Percentiles rank a stretch among this genome's conserved stretches.
phyloP scores from a whole-genome alignment of 2,888 invertebrate genomes.

The Prosopocoilus inquinatus region DNA sequence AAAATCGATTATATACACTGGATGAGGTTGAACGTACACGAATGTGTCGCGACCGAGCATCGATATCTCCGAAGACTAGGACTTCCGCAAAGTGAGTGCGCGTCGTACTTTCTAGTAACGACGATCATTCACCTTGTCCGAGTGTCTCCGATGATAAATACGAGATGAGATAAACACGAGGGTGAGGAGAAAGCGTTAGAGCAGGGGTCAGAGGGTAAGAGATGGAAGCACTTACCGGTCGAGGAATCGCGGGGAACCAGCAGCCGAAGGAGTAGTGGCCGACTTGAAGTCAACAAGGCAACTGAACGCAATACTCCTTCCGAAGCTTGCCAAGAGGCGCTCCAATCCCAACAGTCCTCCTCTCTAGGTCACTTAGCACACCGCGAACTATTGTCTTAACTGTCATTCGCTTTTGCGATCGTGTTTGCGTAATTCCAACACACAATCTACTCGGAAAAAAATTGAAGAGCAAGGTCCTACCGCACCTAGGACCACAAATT shows the following conservation, averaged over 20 bases:
- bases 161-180: conserved; percentile 7
- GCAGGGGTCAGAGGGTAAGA: conserved; percentile 33
- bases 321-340: conserved; percentile 39
- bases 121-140: conserved; percentile 22
- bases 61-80: conserved; percentile 28
- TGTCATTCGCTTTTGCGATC: neutral
- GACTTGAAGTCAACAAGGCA: conserved; percentile 43
- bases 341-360: conserved; percentile 40
- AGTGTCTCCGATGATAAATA: conserved; percentile 20
- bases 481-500: conserved; percentile 15
- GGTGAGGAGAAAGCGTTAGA: conserved; percentile 26
- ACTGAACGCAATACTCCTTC: conserved; percentile 43
- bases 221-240: conserved; percentile 28
- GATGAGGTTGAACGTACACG: neutral
- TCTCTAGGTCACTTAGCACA: conserved; percentile 45
- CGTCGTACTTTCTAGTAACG: conserved; percentile 29
- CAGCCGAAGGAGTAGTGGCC: conserved; percentile 39
- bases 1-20: too few species aligned
- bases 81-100: conserved; percentile 16
- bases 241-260: conserved; percentile 33
- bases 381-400: conserved; percentile 36
- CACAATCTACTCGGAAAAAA: conserved; percentile 13
- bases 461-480: conserved; percentile 32
- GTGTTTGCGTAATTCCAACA: conserved; percentile 7
- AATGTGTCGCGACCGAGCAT: conserved; percentile 28